Percentiles rank a stretch among this genome's conserved stretches.
Conservation (phyloP, 2,113 vertebrate species). For the Archilochus colubris region DNA sequence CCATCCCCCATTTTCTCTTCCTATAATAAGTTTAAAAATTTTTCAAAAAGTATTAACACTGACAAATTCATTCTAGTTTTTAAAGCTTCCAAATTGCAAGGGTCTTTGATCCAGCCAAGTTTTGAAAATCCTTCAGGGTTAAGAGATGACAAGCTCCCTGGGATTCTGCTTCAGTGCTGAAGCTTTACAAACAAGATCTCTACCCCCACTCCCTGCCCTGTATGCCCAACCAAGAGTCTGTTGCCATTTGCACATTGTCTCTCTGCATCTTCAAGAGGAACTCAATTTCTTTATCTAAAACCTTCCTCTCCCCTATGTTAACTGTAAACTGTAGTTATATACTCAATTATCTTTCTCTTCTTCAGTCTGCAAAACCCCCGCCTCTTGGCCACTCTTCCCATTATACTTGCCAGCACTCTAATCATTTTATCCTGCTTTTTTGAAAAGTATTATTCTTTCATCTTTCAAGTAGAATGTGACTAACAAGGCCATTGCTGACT, state of each 20-base stretch:
- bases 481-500: neutral
- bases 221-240: neutral
- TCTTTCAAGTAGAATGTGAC: neutral
- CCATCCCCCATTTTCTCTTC: neutral
- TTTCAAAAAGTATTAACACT: neutral
- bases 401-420: neutral
- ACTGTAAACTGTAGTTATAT: neutral
- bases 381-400: neutral
- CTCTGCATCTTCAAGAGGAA: neutral
- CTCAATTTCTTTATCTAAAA: neutral
- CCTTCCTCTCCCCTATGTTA: fast-evolving
- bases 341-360: neutral
- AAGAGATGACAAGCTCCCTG: neutral
- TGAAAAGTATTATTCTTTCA: neutral
- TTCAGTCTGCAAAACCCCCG: neutral
- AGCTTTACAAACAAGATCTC: neutral
- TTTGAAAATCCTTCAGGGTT: neutral
- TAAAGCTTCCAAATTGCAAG: neutral
- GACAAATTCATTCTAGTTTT: neutral
- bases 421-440: neutral
- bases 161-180: neutral
- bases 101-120: neutral
- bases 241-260: neutral
- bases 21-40: neutral
- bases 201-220: fast-evolving